Percentiles rank a stretch among this genome's conserved stretches.
These are phyloP conservation scores for Triplophysa bombifrons DNA, from an alignment of 2,797 vertebrate genomes.

Conservation along the genomic window DNA sequence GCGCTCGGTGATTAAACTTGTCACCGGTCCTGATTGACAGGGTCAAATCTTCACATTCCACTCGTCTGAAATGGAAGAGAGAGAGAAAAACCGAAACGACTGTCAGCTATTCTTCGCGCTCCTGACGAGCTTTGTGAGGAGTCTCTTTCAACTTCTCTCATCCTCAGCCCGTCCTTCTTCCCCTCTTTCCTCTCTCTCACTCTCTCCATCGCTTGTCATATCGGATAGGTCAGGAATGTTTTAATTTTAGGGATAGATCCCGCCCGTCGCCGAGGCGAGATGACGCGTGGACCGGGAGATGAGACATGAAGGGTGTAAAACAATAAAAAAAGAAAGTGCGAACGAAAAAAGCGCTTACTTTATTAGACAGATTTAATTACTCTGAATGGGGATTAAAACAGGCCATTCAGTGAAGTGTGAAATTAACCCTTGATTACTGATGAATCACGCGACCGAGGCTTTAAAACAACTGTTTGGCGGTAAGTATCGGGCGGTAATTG, in stretches of 20 bases:
- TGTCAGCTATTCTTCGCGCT: slow-evolving; percentile 87
- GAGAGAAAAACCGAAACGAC: slow-evolving; percentile 62
- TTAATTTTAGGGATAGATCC: slow-evolving; percentile 99
- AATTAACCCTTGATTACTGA: slow-evolving; percentile 99
- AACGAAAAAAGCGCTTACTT: slow-evolving; percentile 91
- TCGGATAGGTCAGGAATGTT: slow-evolving; percentile 96
- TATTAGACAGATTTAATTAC: slow-evolving; percentile 99
- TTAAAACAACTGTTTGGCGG: slow-evolving; percentile 71
- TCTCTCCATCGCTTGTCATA: slow-evolving; percentile 81
- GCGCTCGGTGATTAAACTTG: slow-evolving; percentile 99
- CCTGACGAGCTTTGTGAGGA: slow-evolving; percentile 55
- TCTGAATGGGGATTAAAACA: slow-evolving; percentile 98
- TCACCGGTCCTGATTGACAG: slow-evolving; percentile 96
- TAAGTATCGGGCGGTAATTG: slow-evolving; percentile 67
- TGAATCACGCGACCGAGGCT: slow-evolving; percentile 70
- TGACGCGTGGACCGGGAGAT: slow-evolving; percentile 89
- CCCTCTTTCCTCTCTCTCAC: slow-evolving; percentile 32
- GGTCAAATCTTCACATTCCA: slow-evolving; percentile 98
- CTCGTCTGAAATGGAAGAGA: slow-evolving; percentile 89
- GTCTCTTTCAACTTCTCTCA: slow-evolving; percentile 63
- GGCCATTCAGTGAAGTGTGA: slow-evolving; percentile 97
- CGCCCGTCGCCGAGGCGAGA: slow-evolving; percentile 91
- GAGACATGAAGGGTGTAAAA: slow-evolving; percentile 97
- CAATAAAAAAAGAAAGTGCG: slow-evolving; percentile 80
- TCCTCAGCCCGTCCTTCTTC: slow-evolving; percentile 54